Conservation (phyloP, 2,797 vertebrate genomes). For the Pipistrellus pipistrellus region DNA sequence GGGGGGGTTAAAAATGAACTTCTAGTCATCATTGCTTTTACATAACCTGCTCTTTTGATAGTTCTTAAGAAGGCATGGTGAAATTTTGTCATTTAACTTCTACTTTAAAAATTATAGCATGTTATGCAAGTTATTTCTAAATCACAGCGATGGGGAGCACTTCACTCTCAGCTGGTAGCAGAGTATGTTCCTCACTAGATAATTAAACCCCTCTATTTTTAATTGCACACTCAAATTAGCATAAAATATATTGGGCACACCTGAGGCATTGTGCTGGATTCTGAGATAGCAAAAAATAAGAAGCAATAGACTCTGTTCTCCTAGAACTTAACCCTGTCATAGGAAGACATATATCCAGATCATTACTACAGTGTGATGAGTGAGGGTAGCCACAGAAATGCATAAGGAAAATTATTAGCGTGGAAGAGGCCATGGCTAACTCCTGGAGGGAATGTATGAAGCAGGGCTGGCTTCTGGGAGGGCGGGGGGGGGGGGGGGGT, state of each 20-base stretch:
- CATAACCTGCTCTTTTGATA: background rate
- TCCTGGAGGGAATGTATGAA: background rate
- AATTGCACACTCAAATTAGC: background rate
- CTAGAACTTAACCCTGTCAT: background rate
- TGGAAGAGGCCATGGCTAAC: background rate
- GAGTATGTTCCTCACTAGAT: slow-evolving; percentile 51
- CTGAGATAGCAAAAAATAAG: background rate
- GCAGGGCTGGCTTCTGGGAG: background rate
- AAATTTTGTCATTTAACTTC: slow-evolving; percentile 19
- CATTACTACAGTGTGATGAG: background rate
- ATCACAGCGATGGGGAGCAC: slow-evolving; percentile 15
- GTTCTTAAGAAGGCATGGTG: background rate
- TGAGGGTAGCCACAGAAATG: background rate
- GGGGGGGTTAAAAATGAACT: background rate
- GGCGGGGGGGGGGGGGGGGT: background rate
- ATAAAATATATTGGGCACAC: background rate
- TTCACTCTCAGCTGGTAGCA: slow-evolving; percentile 13
- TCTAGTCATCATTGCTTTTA: background rate
- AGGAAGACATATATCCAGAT: background rate
- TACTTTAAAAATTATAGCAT: slow-evolving; percentile 43
- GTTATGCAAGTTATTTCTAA: slow-evolving; percentile 36
- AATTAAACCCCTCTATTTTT: background rate
- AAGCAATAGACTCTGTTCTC: background rate
- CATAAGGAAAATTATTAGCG: background rate
- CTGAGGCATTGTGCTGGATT: background rate